phyloP scores from a whole-genome alignment of 2,113 vertebrate species.

The Turdus rufiventris region DNA sequence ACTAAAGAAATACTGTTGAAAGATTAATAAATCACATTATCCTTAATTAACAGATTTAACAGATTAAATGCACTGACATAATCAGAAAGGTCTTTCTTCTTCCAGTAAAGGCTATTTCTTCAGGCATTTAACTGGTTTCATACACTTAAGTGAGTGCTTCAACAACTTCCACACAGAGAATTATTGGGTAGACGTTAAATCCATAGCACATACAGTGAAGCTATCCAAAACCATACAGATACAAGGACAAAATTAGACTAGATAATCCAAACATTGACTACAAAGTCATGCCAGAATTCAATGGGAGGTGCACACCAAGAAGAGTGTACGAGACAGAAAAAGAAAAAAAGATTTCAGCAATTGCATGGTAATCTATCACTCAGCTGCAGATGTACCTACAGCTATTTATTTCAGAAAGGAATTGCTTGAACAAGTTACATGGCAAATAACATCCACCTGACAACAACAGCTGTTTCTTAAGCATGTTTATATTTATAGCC shows the following conservation, averaged over 20 bases:
- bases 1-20: neutral
- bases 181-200: neutral
- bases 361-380: neutral
- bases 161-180: neutral
- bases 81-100: neutral
- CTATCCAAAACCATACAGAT: neutral
- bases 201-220: neutral
- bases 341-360: neutral
- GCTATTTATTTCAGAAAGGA: neutral
- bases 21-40: neutral
- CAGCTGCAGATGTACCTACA: neutral
- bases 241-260: neutral
- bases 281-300: neutral
- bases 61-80: neutral
- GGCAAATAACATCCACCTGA: neutral
- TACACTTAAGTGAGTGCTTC: neutral
- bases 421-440: neutral
- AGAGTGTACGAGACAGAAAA: neutral
- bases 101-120: neutral
- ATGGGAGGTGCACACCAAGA: neutral
- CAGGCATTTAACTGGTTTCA: neutral
- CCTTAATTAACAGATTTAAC: too few species aligned
- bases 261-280: neutral
- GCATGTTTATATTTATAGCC: neutral
- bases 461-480: neutral